Base-by-base conservation (phyloP, 1,140 invertebrate species). In the Maniola jurtina region DNA sequence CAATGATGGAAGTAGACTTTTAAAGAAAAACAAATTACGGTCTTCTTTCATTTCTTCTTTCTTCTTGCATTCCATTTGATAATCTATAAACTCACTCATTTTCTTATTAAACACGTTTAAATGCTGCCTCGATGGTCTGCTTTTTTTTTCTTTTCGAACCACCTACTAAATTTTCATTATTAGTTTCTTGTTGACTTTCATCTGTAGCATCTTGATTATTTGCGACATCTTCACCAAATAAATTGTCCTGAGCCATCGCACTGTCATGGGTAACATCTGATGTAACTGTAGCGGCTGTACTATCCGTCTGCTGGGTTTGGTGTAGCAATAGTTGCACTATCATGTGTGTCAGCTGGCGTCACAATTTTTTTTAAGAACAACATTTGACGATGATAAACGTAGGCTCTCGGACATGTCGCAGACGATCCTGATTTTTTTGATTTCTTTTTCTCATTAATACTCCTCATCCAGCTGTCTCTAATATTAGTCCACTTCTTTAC, bases 1-100 rank as follows among this genome's bases (percentile, higher is more conserved):
- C 63, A 71, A 50, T 13, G 35, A 42, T 55, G 72, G 72, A 64
- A 64, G 61, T 8, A 67, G 38, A 67, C 42, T 10, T 50, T 50
- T 50, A 10, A 50, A 50, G 47, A 50, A 50, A 4, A 10, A 50
- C 9, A 50, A 50, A 50, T 50, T 50, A 10, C 14, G 47, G 9
- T 50, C 47, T 15, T 50, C 47, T 6, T 25, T 15, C 47, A 47
- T 47, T 47, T 47, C n/a, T 47, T 16, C 47, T 5, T 15, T 50
- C 9, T 50, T 50, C 6, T 50, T 42, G 6, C 6, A 11, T 42
- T 42, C 10, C 10, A 50, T 16, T 10, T 50, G 47, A 50, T 50
- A 15, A 16, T 50, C 16, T 7, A 50, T 50, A 10, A 6, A 50
- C 6, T 15, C n/a, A 15, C 3, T 50, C 47, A 50, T 50, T 50